A percentile compares a stretch with the other conserved stretches of the same genome.
phyloP scores from a whole-genome alignment of 1,140 invertebrate genomes.

The Penaeus chinensis region DNA sequence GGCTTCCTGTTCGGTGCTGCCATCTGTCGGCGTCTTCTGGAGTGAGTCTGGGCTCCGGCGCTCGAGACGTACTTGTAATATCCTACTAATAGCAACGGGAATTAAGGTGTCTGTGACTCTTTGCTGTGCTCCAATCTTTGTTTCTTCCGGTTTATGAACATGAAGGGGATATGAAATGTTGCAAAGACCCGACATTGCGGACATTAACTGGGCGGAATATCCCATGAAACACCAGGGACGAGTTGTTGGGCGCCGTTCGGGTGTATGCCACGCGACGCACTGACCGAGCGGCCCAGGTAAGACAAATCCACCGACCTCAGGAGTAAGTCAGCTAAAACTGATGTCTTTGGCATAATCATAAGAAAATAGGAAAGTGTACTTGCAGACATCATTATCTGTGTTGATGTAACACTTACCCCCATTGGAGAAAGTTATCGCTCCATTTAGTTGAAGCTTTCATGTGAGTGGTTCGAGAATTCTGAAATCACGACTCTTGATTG shows the following conservation, averaged over 20 bases:
- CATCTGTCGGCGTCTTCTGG: background rate
- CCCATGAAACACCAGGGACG: too few relatives aligned
- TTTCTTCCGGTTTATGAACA: background rate
- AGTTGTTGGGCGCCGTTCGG: too few relatives aligned
- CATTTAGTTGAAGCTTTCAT: constrained; percentile 36
- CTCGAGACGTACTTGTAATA: background rate
- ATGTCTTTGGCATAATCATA: constrained; percentile 35
- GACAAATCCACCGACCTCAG: constrained; percentile 9
- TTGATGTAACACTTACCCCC: constrained; percentile 60
- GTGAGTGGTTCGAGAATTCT: constrained; percentile 50
- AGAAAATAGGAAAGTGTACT: constrained; percentile 29
- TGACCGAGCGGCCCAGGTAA: background rate
- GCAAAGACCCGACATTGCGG: too few relatives aligned
- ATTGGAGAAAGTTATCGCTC: constrained; percentile 55
- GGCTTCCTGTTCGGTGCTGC: constrained; percentile 19
- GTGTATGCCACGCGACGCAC: too few relatives aligned
- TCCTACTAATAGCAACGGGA: background rate
- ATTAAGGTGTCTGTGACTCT: background rate
- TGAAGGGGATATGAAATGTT: background rate
- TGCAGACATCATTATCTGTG: constrained; percentile 48
- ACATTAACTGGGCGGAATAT: too few relatives aligned
- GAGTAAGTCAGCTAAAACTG: constrained; percentile 36
- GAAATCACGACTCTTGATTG: constrained; percentile 56
- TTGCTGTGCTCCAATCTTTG: background rate
- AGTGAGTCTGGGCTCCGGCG: background rate